Conservation (phyloP, 2,888 invertebrate species). For the Hemithea aestivaria region DNA sequence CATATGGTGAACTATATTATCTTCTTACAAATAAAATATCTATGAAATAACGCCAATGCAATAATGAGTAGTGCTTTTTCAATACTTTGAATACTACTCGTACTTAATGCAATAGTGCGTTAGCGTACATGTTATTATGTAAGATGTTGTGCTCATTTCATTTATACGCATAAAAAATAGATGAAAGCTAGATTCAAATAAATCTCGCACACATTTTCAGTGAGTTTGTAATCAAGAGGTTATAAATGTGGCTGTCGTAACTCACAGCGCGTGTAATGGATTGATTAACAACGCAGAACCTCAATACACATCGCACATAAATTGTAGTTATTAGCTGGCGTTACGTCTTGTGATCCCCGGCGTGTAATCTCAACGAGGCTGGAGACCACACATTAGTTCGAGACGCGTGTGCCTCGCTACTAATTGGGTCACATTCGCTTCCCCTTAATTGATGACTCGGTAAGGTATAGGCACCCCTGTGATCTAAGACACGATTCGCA, state of each 20-base stretch:
- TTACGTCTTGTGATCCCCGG: conserved; percentile 39
- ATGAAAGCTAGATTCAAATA: background rate
- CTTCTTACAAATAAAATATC: no score
- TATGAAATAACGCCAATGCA: no score
- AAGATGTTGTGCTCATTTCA: no score
- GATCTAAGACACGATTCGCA: background rate
- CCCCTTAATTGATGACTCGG: conserved; percentile 59
- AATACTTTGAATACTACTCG: no score
- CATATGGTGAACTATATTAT: no score
- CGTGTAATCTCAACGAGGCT: conserved; percentile 59
- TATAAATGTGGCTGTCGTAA: conserved; percentile 8
- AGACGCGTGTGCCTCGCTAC: conserved; percentile 47
- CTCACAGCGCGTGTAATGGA: conserved; percentile 15
- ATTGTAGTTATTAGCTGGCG: conserved; percentile 18
- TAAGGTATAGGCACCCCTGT: conserved; percentile 36
- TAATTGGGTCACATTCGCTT: conserved; percentile 67
- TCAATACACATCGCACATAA: conserved; percentile 20
- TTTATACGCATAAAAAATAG: no score
- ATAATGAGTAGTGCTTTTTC: no score
- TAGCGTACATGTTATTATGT: no score
- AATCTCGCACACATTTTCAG: background rate
- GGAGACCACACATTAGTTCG: conserved; percentile 57
- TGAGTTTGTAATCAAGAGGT: no score
- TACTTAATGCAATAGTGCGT: no score
- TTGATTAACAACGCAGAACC: conserved; percentile 14